Evolutionary conservation across 2,888 invertebrate genomes (phyloP), one percentile per base, ranked within the genome.

Genomic region (Nomada ferruginata): DNA sequence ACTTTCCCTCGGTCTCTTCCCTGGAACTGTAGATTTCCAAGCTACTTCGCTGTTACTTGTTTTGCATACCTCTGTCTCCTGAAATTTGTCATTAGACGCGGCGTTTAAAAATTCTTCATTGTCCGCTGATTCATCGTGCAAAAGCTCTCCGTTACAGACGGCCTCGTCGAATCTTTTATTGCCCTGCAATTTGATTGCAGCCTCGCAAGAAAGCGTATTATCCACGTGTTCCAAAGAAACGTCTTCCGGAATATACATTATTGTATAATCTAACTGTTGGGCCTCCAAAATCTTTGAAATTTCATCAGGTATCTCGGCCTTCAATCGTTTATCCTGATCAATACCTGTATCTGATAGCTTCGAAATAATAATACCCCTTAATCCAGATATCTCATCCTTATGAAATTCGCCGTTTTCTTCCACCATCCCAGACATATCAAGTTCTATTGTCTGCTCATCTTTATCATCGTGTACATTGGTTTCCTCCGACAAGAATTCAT

Each of bases 181-280:
- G 44, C 55, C 47, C 3, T 68, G 61, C 10, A 70, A 44, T 63
- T 80, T 79, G 44, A 73, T 60, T 18, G 47, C n/a, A 42, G 66
- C 13, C n/a, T 83, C 65, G 10, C 57, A 53, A 2, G 76, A 20
- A n/a, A 74, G 29, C 7, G 44, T 15, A 20, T 68, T 64, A 11
- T 55, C 68, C 5, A 66, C 57, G 13, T 84, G 65, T 9, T 74
- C 76, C 44, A 80, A 72, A 10, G 85, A 59, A 11, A 83, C 76
- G 4, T 79, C 77, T 5, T 69, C 83, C 2, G 90, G 83, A 77
- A 91, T 81, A 26, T 91, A 92, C 74, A 92, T 82, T 65, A 92
- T 86, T 7, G 91, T 84, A 29, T 90, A 91, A 42, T 87, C 83
- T 50, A 87, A 70, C 13, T 85, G 71, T 2, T 88, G 74, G 0